A percentile compares a stretch with the other conserved stretches of the same genome.
Evolutionary conservation across 2,888 invertebrate species (phyloP).

Genomic region (Capitulum mitella): DNA sequence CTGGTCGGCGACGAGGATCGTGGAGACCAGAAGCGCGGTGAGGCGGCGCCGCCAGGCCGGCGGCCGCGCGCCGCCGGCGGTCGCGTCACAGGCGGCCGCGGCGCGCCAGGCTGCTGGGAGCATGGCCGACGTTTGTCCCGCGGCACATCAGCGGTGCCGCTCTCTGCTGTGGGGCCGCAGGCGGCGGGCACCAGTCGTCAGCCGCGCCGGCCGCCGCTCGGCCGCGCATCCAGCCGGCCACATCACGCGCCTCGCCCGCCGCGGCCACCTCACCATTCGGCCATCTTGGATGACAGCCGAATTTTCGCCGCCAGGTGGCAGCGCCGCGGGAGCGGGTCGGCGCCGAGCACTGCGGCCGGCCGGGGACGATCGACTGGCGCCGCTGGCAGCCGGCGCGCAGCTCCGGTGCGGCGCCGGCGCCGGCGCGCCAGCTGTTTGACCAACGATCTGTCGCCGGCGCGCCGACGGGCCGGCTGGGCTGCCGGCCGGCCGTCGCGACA

Average conservation of each 20-base stretch:
- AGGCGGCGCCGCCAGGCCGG: background rate
- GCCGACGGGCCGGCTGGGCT: too few species aligned
- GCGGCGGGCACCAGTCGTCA: background rate
- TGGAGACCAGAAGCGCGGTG: background rate
- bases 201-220: background rate
- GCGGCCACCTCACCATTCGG: background rate
- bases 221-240: background rate
- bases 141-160: background rate
- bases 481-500: background rate
- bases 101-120: background rate
- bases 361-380: background rate
- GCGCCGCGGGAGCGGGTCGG: background rate
- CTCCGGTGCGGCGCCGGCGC: background rate
- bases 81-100: too few species aligned
- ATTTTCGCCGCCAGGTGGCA: background rate
- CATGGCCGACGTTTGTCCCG: background rate
- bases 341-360: background rate
- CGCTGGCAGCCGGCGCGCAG: background rate
- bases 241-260: background rate
- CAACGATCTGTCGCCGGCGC: background rate
- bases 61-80: background rate
- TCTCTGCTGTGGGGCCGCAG: background rate
- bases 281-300: background rate
- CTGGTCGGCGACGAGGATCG: background rate
- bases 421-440: background rate